Percentiles rank a stretch among this genome's conserved stretches.
Evolutionary conservation across 1,140 invertebrate species (phyloP).

Genomic region (Mycetomoellerius zeteki): DNA sequence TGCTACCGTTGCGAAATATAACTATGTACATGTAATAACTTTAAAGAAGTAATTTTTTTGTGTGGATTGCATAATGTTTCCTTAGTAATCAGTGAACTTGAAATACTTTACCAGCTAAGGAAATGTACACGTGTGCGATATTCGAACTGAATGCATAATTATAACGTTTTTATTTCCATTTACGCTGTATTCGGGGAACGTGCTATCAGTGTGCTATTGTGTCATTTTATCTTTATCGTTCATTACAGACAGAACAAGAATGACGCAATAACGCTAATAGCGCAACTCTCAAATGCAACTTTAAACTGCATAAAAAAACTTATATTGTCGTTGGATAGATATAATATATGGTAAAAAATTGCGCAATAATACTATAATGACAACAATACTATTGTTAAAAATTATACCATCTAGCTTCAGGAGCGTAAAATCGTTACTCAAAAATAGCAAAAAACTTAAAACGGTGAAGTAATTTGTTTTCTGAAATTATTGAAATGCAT

Average conservation of each 20-base stretch:
- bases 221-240: too few species aligned
- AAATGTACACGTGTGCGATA: neutral
- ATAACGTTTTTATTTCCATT: neutral
- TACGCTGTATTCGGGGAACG: neutral
- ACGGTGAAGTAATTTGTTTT: neutral
- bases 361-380: too few species aligned
- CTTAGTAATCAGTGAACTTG: neutral
- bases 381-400: too few species aligned
- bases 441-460: neutral
- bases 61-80: neutral
- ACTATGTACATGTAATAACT: neutral
- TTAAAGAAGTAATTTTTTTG: neutral
- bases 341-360: too few species aligned
- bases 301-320: too few species aligned
- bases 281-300: too few species aligned
- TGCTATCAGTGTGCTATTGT: too few species aligned
- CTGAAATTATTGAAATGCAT: neutral
- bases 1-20: neutral
- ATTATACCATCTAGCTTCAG: too few species aligned
- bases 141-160: neutral
- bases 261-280: too few species aligned
- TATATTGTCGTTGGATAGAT: too few species aligned
- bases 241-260: too few species aligned
- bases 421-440: neutral
- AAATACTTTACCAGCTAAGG: neutral